Base-by-base conservation (phyloP, 2,113 vertebrate genomes). In the Cyprinus carpio region DNA sequence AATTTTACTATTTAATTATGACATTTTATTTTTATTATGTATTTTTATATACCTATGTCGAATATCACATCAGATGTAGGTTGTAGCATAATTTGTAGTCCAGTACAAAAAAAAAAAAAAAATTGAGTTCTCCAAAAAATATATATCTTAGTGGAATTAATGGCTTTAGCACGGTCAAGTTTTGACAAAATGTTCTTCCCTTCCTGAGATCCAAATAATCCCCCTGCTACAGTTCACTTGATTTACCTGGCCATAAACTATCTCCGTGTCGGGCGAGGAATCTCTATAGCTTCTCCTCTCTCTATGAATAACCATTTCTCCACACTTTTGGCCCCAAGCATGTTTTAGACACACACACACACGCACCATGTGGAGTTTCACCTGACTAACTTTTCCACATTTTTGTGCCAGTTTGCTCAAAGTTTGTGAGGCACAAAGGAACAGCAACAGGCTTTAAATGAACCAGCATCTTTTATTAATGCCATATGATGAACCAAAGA, bases 401-500 rank as follows among this genome's bases (percentile, higher is more conserved):
- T 65, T 79, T 18, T 49, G 9, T 67, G 43, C 67, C 25, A 16
- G 65, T 81, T 62, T 81, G 20, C n/a, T 56, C 16, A 13, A 74
- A 4, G n/a, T 54, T 58, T 81, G 43, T 6, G 31, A 75, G 49
- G 40, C 60, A 84, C 27, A 77, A 75, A 76, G 75, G 74, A 80
- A 54, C 83, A 83, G 51, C 65, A 81, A 84, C 62, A 84, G 83
- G 12, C 69, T 86, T 87, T 67, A 83, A 82, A 84, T 89, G 85
- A 91, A 88, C 25, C 85, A 90, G 88, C 76, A 90, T 90, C 58
- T 86, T 94, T 93, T 93, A 93, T 94, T 93, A 85, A 83, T 88
- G 88, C 25, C 87, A 90, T 86, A 84, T 90, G 65, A 87, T 72
- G 81, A 85, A 88, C 82, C 88, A 87, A 64, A 78, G 82, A 79